Conservation (phyloP, 2,113 vertebrate genomes). For the Trogon melanurus region DNA sequence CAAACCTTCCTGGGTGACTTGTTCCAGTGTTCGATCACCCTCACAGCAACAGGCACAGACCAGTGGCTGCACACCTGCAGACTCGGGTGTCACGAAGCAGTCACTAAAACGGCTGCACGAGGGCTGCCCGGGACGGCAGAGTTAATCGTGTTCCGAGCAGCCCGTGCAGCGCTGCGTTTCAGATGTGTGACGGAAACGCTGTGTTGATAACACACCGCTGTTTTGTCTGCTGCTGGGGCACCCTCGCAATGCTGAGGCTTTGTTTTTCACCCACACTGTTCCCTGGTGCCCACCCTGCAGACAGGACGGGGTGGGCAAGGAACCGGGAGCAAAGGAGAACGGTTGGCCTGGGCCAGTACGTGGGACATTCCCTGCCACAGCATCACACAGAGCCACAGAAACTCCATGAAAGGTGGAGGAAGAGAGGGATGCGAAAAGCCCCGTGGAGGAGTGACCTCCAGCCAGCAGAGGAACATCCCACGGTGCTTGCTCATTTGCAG, state of each 20-base stretch:
- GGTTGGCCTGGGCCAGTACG: no score
- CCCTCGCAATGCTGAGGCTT: background rate
- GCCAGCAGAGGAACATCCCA: background rate
- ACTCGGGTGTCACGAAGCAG: background rate
- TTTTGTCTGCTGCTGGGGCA: background rate
- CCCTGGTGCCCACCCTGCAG: accelerated
- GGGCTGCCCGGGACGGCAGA: background rate
- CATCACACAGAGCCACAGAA: background rate
- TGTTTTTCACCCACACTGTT: no score
- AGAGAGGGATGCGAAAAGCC: background rate
- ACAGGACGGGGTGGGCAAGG: background rate
- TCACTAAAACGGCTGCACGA: background rate
- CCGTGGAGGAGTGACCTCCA: background rate
- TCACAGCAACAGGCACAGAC: background rate
- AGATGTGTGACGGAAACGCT: background rate
- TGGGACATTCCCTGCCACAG: background rate
- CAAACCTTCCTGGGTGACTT: background rate
- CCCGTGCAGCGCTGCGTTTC: accelerated
- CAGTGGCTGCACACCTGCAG: accelerated
- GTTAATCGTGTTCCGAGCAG: background rate
- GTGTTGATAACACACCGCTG: background rate
- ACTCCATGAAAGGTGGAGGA: background rate
- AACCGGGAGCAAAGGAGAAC: background rate
- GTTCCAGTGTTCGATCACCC: background rate
- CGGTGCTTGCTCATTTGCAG: background rate